Evolutionary conservation across 2,888 invertebrate species (phyloP).

Genomic region (Philonicus albiceps): DNA sequence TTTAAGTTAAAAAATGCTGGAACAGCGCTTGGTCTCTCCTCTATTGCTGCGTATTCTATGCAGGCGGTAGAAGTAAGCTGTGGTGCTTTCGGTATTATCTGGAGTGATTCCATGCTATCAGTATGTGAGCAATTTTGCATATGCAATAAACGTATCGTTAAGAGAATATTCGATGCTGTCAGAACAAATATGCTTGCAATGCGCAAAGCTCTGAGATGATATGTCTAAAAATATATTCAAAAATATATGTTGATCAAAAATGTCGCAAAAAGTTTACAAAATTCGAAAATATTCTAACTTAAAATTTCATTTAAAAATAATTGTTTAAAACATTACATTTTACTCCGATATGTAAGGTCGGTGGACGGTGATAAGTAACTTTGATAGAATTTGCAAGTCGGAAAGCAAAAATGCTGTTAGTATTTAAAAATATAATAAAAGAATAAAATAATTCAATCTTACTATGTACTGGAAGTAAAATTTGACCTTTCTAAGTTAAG

Average conservation of each 20-base stretch:
- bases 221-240: not conserved
- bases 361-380: too few relatives aligned
- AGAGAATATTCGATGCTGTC: constrained; percentile 4
- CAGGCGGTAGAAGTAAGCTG: constrained; percentile 48
- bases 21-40: constrained; percentile 58
- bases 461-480: too few relatives aligned
- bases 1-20: constrained; percentile 69
- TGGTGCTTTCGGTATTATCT: constrained; percentile 49
- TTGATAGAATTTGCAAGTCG: too few relatives aligned
- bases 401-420: too few relatives aligned
- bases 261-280: not conserved
- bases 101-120: constrained; percentile 48
- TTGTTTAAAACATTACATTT: too few relatives aligned
- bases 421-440: too few relatives aligned
- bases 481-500: too few relatives aligned
- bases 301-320: too few relatives aligned
- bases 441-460: too few relatives aligned
- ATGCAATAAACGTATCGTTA: constrained; percentile 58
- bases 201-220: constrained; percentile 7
- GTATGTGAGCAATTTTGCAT: constrained; percentile 60
- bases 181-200: constrained; percentile 24
- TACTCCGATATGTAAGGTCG: too few relatives aligned
- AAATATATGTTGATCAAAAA: not conserved
- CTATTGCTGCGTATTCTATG: constrained; percentile 52
- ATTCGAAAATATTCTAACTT: not conserved